phyloP scores from a whole-genome alignment of 2,113 vertebrate genomes.

The Papio anubis region DNA sequence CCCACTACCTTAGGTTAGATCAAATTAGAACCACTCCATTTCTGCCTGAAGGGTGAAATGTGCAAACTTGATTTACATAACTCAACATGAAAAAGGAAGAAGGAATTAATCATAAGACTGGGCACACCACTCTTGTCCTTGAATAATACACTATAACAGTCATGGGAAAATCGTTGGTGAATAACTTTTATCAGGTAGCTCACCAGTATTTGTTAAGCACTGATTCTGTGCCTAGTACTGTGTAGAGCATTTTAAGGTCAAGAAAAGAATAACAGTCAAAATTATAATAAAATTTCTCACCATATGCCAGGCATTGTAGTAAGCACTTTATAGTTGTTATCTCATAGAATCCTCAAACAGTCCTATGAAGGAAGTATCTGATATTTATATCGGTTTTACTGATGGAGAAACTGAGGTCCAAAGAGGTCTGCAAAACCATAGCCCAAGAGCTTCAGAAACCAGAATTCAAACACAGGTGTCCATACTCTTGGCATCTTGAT shows the following conservation, averaged over 20 bases:
- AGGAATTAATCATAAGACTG: constrained; percentile 46
- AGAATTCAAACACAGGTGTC: background rate
- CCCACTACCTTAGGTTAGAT: constrained; percentile 62
- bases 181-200: background rate
- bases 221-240: background rate
- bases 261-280: background rate
- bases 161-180: background rate
- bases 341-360: background rate
- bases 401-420: background rate
- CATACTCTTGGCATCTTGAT: background rate
- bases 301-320: background rate
- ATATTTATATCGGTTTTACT: background rate
- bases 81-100: constrained; percentile 60
- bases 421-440: background rate
- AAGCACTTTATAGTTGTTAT: background rate
- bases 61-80: constrained; percentile 73
- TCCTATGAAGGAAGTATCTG: background rate
- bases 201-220: constrained; percentile 2
- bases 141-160: background rate
- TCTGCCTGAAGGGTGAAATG: constrained; percentile 62
- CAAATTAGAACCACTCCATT: constrained; percentile 66
- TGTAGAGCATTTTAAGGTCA: background rate
- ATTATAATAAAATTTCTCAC: background rate
- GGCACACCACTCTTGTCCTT: background rate
- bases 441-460: background rate